Base-by-base conservation (phyloP, 2,113 vertebrate species). In the Todiramphus saurophagus region DNA sequence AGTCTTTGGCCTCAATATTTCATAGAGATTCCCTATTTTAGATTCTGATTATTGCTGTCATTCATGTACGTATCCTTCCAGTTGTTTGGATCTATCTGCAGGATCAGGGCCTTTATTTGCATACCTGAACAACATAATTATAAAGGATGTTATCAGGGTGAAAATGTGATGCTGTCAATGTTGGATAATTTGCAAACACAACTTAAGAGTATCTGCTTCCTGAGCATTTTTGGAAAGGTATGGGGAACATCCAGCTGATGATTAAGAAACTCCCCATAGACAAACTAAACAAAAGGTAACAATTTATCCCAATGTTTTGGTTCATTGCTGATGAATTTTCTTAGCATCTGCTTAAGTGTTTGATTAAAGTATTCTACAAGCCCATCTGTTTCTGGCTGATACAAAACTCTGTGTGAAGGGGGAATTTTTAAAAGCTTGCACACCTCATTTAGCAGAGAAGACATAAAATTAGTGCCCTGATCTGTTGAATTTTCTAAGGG, bases 321-420 rank as follows among this genome's bases (percentile, higher is more conserved):
- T 96, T 98, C 96, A 97, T 83, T 91, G 92, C 89, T 97, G 83
- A 97, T 92, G 89, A 97, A 97, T 97, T 97, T 95, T 96, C 95
- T 92, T 94, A 95, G 72, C 96, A 97, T 97, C 97, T 98, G 92
- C 93, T 98, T 97, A 96, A 92, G 62, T 97, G 78, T 97, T 97
- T 97, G 96, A 97, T 97, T 98, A 97, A 98, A 97, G 83, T 84
- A 92, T 83, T 97, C 92, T 51, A 87, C 91, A 89, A 95, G 72
- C 53, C 95, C 96, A 98, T 98, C 97, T 98, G 97, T 97, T 98
- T 98, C 88, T 67, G 93, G 60, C 73, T 97, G 94, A 96, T 98
- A 97, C 8, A 1, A 89, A 95, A 85, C 91, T 88, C 87, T 90
- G 53, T 75, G 76, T 48, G 68, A 97, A 91, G 55, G 74, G 75